Percentiles rank a stretch among this genome's conserved stretches.
Conservation (phyloP, 2,113 vertebrate genomes). For the Ailuropoda melanoleuca region DNA sequence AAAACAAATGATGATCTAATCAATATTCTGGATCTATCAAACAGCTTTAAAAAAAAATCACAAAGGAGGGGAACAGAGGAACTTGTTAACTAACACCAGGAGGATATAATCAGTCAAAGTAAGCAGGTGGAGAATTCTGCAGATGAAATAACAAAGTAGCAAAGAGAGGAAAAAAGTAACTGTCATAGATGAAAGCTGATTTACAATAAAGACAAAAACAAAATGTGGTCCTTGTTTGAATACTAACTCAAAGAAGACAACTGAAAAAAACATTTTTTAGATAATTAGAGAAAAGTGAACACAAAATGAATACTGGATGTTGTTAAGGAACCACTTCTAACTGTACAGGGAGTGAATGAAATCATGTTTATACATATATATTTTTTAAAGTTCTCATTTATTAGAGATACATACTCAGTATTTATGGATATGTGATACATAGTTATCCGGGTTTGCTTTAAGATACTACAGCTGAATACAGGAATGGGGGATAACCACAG, state of each 20-base stretch:
- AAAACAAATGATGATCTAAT: conserved; percentile 8
- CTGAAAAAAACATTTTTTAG: background rate
- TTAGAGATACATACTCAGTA: background rate
- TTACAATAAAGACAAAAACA: background rate
- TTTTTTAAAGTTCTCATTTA: background rate
- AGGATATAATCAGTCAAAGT: background rate
- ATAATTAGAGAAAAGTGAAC: background rate
- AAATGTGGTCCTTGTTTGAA: background rate
- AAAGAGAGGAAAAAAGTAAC: background rate
- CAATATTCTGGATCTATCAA: background rate
- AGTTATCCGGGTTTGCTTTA: background rate
- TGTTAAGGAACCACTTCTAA: background rate
- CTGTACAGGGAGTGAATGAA: background rate
- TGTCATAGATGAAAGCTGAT: background rate
- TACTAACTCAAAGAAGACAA: background rate
- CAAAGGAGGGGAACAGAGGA: background rate
- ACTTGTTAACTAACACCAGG: background rate
- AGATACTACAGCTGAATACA: background rate
- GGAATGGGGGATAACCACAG: background rate
- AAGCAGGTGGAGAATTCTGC: background rate
- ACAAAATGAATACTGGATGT: background rate
- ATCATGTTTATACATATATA: background rate
- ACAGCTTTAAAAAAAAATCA: background rate
- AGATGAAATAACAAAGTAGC: conserved; percentile 9
- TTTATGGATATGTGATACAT: background rate